These are phyloP conservation scores for Holacanthus passer DNA, from an alignment of 2,113 vertebrate genomes.

Conservation along the genomic window DNA sequence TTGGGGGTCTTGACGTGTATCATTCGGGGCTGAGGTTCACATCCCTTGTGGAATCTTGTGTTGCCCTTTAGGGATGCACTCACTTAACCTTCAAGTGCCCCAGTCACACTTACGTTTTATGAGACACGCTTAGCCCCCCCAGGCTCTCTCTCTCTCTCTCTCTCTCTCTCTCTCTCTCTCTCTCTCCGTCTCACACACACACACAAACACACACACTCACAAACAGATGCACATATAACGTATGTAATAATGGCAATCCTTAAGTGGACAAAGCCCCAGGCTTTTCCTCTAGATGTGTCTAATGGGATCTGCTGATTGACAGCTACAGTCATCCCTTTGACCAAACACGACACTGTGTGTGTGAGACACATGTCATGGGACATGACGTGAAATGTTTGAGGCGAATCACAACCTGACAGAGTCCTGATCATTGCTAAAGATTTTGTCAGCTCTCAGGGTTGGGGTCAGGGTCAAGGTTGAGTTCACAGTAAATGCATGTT, in stretches of 20 bases:
- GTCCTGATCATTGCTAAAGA: slow-evolving; percentile 10
- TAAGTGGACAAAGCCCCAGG: slow-evolving; percentile 69
- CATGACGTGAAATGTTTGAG: slow-evolving; percentile 11
- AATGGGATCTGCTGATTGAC: slow-evolving; percentile 76
- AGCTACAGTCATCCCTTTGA: slow-evolving; percentile 52
- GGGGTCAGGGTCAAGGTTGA: slow-evolving; percentile 64
- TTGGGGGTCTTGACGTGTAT: slow-evolving; percentile 30
- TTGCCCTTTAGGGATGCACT: slow-evolving; percentile 58
- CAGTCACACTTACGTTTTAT: slow-evolving; percentile 55
- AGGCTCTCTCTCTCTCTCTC: slow-evolving; percentile 4
- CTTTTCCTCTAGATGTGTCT: slow-evolving; percentile 59
- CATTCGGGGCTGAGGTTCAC: slow-evolving; percentile 41
- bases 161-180: slow-evolving; percentile 6
- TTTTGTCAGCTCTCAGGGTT: slow-evolving; percentile 32
- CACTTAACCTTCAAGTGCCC: slow-evolving; percentile 76
- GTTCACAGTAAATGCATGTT: slow-evolving; percentile 62
- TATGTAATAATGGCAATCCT: slow-evolving; percentile 49
- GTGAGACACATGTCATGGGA: slow-evolving; percentile 26
- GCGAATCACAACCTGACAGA: slow-evolving; percentile 24
- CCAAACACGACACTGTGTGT: slow-evolving; percentile 24
- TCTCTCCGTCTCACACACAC: slow-evolving; percentile 9
- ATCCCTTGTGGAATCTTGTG: slow-evolving; percentile 57
- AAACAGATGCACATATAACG: slow-evolving; percentile 44
- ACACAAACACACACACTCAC: slow-evolving; percentile 34
- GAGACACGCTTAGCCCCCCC: slow-evolving; percentile 18